These are phyloP conservation scores for Amblyteles armatorius DNA, from an alignment of 2,888 invertebrate species.

Conservation along the genomic window DNA sequence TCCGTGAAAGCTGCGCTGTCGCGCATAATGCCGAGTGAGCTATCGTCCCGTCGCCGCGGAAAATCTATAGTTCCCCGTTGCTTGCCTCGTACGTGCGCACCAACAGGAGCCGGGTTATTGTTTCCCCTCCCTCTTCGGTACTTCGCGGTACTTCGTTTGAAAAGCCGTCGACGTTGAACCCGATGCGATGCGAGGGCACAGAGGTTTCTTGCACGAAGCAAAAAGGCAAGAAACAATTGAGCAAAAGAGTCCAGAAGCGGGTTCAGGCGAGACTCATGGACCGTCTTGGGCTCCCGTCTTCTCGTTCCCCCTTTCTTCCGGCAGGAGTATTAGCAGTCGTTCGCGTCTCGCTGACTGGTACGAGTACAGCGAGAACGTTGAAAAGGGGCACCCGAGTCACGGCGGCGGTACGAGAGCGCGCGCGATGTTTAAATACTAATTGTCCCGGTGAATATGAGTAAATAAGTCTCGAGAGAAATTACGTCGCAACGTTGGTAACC, in stretches of 20 bases:
- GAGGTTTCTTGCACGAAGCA: constrained; percentile 6
- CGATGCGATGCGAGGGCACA: constrained; percentile 9
- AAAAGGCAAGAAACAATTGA: constrained; percentile 31
- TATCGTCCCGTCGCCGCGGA: neutral
- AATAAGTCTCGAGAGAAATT: constrained; percentile 67
- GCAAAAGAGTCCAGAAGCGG: neutral
- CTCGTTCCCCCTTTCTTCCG: constrained; percentile 25
- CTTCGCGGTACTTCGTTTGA: constrained; percentile 23
- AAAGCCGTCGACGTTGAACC: constrained; percentile 15
- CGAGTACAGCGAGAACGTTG: constrained; percentile 35
- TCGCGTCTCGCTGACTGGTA: constrained; percentile 31
- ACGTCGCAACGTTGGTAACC: constrained; percentile 36
- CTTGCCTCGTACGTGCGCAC: neutral
- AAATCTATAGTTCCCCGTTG: neutral
- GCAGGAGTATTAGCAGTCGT: constrained; percentile 22
- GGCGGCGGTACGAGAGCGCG: constrained; percentile 36
- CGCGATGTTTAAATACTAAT: constrained; percentile 66
- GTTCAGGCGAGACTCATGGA: constrained; percentile 14
- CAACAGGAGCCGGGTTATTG: neutral
- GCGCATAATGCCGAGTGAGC: constrained; percentile 6
- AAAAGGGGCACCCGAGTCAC: constrained; percentile 45
- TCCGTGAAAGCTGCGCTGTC: neutral
- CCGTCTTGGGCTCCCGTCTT: constrained; percentile 23
- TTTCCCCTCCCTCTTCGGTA: neutral
- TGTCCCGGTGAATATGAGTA: constrained; percentile 67